phyloP scores from a whole-genome alignment of 53 echinoderm and acorn worm species.

The Echinometra lucunter region DNA sequence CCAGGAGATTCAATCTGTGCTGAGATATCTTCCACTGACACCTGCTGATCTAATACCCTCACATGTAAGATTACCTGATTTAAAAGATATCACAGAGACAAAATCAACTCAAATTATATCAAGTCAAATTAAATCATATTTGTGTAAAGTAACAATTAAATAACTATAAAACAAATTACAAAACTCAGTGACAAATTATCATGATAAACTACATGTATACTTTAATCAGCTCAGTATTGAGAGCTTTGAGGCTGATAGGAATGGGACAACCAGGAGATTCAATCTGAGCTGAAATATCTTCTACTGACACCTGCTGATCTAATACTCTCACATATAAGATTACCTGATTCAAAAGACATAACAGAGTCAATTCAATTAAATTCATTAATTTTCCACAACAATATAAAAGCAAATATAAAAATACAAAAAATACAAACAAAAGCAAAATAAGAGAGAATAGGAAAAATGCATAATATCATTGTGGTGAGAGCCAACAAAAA shows the following conservation, averaged over 20 bases:
- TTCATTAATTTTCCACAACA: no score
- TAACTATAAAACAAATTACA: no score
- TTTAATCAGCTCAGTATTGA: conserved; percentile 78
- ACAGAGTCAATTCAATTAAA: no score
- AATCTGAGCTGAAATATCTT: conserved; percentile 90
- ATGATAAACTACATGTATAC: no score
- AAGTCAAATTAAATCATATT: background rate
- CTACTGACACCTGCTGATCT: conserved; percentile 80
- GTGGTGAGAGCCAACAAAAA: no score
- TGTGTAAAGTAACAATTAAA: no score
- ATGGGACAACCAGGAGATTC: conserved; percentile 87
- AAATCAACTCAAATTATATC: background rate
- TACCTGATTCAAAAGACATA: conserved; percentile 71
- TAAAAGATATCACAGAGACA: background rate
- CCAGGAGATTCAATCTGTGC: conserved; percentile 91
- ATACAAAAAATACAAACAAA: no score
- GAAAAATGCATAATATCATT: no score
- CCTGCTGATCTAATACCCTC: conserved; percentile 77
- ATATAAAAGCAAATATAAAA: no score
- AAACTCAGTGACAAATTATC: no score
- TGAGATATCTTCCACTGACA: conserved; percentile 85
- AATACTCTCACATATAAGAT: conserved; percentile 74
- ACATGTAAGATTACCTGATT: conserved; percentile 82
- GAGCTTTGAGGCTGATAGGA: conserved; percentile 80
- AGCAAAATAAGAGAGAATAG: no score